Base-by-base conservation (phyloP, 2,797 vertebrate genomes). In the Chiroxiphia lanceolata region DNA sequence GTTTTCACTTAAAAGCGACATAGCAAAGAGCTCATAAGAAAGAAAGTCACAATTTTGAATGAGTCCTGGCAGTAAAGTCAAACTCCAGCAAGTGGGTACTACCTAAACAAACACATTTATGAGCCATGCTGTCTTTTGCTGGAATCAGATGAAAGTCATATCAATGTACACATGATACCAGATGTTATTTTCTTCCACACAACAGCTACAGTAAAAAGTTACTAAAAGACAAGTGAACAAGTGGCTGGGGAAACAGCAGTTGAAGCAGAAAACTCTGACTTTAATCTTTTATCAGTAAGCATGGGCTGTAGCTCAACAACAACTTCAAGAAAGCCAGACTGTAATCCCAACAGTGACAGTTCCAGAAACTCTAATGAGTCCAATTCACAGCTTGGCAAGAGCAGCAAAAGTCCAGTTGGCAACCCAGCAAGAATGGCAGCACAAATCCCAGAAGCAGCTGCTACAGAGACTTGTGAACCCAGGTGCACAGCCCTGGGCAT, bases 401-500 rank as follows among this genome's bases (percentile, higher is more conserved):
- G 45, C 1, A 0, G 79, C 53, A 80, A 61, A 87, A 92, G 40
- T 69, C 68, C 68, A 67, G 40, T 2, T 93, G 94, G 91, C 72
- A 86, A 44, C 44, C n/a, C 87, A 84, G 83, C 59, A 82, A 84
- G 59, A 90, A 86, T 2, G 31, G 82, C 65, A 88, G 47, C 71
- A 83, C 67, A 83, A 61, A 90, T 27, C 59, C 65, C 59, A 72
- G 57, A 44, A 78, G 84, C 79, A 91, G 93, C 59, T 96, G 91
- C 85, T 87, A 75, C 19, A 45, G 57, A 76, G 85, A 59, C 70
- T 93, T 5, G 0, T 13, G 64, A 91, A 72, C 36, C 63, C 85
- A 95, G 70, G 80, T 94, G 85, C 85, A 91, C 54, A 82, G 93
- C 93, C 89, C 63, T 89, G 87, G 89, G 87, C 93, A 54, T 34